These are phyloP conservation scores for Taeniopygia guttata DNA, from an alignment of 2,797 vertebrate genomes.

Conservation along the genomic window DNA sequence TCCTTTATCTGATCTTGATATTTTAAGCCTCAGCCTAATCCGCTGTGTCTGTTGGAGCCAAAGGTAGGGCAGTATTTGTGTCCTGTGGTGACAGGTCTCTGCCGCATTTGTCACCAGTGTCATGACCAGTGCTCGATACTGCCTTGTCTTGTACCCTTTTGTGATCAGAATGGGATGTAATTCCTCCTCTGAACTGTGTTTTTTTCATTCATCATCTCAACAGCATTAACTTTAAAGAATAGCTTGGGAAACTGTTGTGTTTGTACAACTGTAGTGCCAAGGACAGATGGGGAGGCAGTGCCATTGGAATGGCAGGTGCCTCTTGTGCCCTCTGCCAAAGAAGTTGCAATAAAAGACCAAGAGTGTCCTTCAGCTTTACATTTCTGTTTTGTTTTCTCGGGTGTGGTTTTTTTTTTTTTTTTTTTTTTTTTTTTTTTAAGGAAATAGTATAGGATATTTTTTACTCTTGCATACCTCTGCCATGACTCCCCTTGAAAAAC, in stretches of 20 bases:
- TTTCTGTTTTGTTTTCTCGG: neutral
- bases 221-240: neutral
- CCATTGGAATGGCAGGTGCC: neutral
- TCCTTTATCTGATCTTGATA: neutral
- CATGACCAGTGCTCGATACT: accelerated
- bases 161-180: neutral
- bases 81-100: neutral
- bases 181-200: neutral
- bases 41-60: neutral
- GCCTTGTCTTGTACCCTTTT: neutral
- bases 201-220: neutral
- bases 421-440: neutral
- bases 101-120: neutral
- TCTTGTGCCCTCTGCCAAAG: neutral
- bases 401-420: neutral
- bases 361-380: neutral
- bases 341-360: neutral
- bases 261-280: neutral
- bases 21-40: neutral
- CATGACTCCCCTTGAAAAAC: neutral
- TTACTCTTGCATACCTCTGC: neutral
- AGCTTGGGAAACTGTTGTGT: neutral
- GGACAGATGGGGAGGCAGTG: neutral
- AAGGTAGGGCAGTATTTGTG: neutral
- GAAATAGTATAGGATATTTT: neutral